A percentile compares a stretch with the other conserved stretches of the same genome.
phyloP scores from a whole-genome alignment of 2,797 vertebrate genomes.

The Semaprochilodus insignis region DNA sequence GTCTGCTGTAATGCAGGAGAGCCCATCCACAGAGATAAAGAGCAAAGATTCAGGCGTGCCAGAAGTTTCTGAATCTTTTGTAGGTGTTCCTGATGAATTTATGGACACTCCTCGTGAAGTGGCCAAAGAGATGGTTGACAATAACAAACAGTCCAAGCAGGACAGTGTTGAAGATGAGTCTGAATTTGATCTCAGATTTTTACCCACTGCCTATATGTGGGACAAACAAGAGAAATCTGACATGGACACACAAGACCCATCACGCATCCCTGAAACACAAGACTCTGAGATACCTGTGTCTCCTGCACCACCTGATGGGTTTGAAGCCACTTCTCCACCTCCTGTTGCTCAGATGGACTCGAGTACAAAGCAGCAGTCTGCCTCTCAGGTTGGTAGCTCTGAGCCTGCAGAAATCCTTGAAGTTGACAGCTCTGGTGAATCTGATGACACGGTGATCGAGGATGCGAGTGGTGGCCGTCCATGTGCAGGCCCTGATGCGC shows the following conservation, averaged over 20 bases:
- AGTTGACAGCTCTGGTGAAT: slow-evolving; percentile 89
- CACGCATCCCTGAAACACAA: slow-evolving; percentile 44
- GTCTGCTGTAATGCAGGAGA: slow-evolving; percentile 43
- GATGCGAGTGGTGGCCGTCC: slow-evolving; percentile 65
- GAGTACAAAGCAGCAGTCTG: slow-evolving; percentile 52
- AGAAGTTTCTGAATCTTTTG: slow-evolving; percentile 65
- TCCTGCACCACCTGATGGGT: slow-evolving; percentile 67
- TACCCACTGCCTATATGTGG: slow-evolving; percentile 82
- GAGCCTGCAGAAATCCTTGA: slow-evolving; percentile 74
- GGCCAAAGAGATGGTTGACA: slow-evolving; percentile 53
- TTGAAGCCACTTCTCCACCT: slow-evolving; percentile 54
- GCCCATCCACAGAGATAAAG: slow-evolving; percentile 57
- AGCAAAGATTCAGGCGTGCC: slow-evolving; percentile 51
- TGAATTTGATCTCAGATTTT: slow-evolving; percentile 79
- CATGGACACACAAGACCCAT: slow-evolving; percentile 39
- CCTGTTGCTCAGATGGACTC: slow-evolving; percentile 15
- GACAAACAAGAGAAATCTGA: slow-evolving; percentile 74
- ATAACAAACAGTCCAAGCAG: slow-evolving; percentile 63
- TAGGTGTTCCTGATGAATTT: slow-evolving; percentile 75
- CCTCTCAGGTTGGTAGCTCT: slow-evolving; percentile 60
- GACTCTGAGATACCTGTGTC: slow-evolving; percentile 56
- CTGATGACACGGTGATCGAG: slow-evolving; percentile 90
- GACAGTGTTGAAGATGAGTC: slow-evolving; percentile 72
- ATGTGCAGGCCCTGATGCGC: slow-evolving; percentile 29
- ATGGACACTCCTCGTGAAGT: slow-evolving; percentile 72